Percentiles rank a stretch among this genome's conserved stretches.
These are phyloP conservation scores for Rhagium mordax DNA, from an alignment of 2,888 invertebrate genomes.

Conservation along the genomic window DNA sequence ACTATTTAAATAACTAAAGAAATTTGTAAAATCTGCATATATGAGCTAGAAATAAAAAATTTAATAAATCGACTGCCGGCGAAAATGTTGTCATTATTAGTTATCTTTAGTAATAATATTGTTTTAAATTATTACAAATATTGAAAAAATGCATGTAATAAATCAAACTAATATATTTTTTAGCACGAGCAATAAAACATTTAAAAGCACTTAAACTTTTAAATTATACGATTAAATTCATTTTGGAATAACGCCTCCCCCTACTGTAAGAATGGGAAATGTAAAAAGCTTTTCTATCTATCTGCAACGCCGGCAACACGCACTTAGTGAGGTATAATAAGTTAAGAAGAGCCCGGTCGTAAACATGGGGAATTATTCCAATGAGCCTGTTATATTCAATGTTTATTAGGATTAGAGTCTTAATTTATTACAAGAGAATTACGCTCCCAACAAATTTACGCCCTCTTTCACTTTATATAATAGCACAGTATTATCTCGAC, in stretches of 20 bases:
- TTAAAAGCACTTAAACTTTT: constrained; percentile 60
- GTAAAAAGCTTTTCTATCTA: constrained; percentile 36
- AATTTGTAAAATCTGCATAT: no score
- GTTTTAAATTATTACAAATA: background rate
- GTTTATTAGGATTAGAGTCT: constrained; percentile 60
- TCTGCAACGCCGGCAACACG: constrained; percentile 33
- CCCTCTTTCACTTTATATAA: constrained; percentile 37
- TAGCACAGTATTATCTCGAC: constrained; percentile 27
- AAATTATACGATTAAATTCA: constrained; percentile 65
- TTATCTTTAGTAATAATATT: no score
- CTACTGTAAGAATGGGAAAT: constrained; percentile 23
- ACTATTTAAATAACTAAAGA: no score
- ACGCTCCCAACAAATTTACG: constrained; percentile 31
- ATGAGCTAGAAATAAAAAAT: no score
- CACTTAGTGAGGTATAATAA: constrained; percentile 41
- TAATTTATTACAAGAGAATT: constrained; percentile 55
- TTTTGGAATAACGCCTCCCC: constrained; percentile 58
- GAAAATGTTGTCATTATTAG: no score
- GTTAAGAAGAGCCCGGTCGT: constrained; percentile 46
- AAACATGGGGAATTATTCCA: constrained; percentile 60
- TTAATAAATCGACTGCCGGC: no score
- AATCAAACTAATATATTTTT: background rate
- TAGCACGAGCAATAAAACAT: background rate
- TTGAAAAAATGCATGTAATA: background rate
- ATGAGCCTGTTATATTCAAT: constrained; percentile 59